Base-by-base conservation (phyloP, 1,140 invertebrate genomes). In the Tetramorium parvispinum region DNA sequence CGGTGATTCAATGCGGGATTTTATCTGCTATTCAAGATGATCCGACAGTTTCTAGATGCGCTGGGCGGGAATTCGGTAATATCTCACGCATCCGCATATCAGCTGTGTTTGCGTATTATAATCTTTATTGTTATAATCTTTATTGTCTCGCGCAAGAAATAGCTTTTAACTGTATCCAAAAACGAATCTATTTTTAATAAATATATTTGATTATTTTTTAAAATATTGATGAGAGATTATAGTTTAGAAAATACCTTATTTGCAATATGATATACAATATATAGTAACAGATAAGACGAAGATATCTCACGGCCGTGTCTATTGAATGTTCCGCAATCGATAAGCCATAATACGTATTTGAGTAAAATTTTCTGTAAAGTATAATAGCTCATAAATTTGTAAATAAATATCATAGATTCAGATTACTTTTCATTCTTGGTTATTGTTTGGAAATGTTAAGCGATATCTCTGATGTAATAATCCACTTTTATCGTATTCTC, bases 1-100 rank as follows among this genome's bases (percentile, higher is more conserved):
- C 78, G 57, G 53, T 73, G 66, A 83, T 83, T 75, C 27, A 59
- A 73, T 61, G 79, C 43, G 18, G 18, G 40, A 59, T 49, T 51
- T 53, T 18, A 63, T 37, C 43, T 18, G 27, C 7, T 1, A 18
- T 11, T 51, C 11, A 76, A 68, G 57, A 92, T 92, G 91, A 73
- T 92, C 27, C 87, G 85, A 18, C 91, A 92, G 61, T 85, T 92
- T 46, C 63, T 87, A 59, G 89, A 92, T n/a, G 89, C 66, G 10
- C 27, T 92, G 49, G 78, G 91, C 68, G 89, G 89, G 49, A 89
- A 85, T 57, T 71, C 91, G 91, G 91, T 92, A 92, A 87, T 85
- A 51, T 13, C 18, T 53, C 11, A 16, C 24, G 49, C 57, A 40
- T 40, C 49, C 1, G 21, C 43, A 63, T 53, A 27, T 43, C 32